Percentiles rank a stretch among this genome's conserved stretches.
Evolutionary conservation across 2,888 invertebrate species (phyloP).

Genomic region (Philhelius pedissequus): DNA sequence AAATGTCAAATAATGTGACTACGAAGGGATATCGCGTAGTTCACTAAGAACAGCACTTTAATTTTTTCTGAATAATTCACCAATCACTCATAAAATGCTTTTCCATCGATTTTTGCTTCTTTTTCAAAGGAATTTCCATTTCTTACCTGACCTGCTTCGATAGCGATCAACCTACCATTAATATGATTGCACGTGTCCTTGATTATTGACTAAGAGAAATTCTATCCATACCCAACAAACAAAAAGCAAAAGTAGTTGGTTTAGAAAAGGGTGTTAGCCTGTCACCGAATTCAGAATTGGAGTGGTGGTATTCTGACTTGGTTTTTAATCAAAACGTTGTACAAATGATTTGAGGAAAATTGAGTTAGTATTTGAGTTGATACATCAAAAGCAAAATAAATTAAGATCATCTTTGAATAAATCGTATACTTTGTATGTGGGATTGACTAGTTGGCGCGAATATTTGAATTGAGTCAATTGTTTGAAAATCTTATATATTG

Average conservation of each 20-base stretch:
- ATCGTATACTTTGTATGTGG: not conserved
- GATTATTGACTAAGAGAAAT: not conserved
- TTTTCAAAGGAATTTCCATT: not conserved
- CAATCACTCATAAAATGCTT: constrained; percentile 14
- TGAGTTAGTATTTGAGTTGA: not conserved
- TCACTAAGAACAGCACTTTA: not conserved
- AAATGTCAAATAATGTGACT: not conserved
- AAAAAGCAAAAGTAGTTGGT: not conserved
- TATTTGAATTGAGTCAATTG: too few relatives aligned
- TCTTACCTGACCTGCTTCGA: not conserved
- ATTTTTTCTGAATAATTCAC: not conserved
- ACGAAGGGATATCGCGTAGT: not conserved
- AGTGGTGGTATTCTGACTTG: not conserved
- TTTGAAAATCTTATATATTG: too few relatives aligned
- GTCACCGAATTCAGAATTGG: not conserved
- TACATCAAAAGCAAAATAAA: not conserved
- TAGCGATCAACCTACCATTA: constrained; percentile 13
- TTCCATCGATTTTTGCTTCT: not conserved
- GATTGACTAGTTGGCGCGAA: not conserved
- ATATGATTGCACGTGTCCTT: constrained; percentile 23
- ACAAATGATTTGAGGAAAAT: not conserved
- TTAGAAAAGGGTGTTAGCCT: not conserved
- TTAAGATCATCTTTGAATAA: not conserved
- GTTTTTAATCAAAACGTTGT: not conserved
- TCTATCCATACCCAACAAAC: not conserved